Conservation (phyloP, 2,888 invertebrate genomes). For the Silvanus unidentatus region DNA sequence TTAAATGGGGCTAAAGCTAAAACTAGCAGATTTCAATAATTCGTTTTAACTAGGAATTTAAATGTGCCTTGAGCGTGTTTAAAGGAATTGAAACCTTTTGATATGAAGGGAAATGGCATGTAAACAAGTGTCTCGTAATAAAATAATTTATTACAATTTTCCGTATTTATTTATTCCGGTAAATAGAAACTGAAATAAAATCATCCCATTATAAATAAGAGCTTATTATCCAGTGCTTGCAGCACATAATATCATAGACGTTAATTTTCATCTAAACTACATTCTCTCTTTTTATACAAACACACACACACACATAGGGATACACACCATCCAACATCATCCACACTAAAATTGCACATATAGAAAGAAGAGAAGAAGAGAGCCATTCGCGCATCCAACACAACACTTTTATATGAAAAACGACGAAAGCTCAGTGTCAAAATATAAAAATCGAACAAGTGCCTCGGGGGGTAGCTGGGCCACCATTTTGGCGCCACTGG, state of each 20-base stretch:
- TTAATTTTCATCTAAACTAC: conserved; percentile 19
- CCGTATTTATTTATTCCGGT: no score
- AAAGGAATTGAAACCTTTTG: no score
- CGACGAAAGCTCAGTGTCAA: conserved; percentile 41
- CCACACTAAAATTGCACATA: conserved; percentile 3
- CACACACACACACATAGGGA: conserved; percentile 4
- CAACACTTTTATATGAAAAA: conserved; percentile 36
- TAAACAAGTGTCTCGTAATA: no score
- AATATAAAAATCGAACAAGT: conserved; percentile 47
- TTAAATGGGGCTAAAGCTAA: no score
- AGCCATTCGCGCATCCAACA: conserved; percentile 25
- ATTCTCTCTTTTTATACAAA: conserved; percentile 10
- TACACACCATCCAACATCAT: neutral
- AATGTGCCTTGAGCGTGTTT: no score
- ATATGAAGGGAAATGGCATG: no score
- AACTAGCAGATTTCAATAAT: no score
- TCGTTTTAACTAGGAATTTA: no score
- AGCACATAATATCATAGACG: conserved; percentile 18
- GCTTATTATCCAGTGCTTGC: conserved; percentile 20
- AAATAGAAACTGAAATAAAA: conserved; percentile 12
- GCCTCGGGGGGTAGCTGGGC: conserved; percentile 38
- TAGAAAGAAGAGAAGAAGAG: conserved; percentile 15
- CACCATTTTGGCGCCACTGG: conserved; percentile 42
- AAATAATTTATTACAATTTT: no score
- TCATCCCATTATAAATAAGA: conserved; percentile 22